Evolutionary conservation across 2,797 vertebrate species (phyloP).

Genomic region (Peromyscus melanophrys): DNA sequence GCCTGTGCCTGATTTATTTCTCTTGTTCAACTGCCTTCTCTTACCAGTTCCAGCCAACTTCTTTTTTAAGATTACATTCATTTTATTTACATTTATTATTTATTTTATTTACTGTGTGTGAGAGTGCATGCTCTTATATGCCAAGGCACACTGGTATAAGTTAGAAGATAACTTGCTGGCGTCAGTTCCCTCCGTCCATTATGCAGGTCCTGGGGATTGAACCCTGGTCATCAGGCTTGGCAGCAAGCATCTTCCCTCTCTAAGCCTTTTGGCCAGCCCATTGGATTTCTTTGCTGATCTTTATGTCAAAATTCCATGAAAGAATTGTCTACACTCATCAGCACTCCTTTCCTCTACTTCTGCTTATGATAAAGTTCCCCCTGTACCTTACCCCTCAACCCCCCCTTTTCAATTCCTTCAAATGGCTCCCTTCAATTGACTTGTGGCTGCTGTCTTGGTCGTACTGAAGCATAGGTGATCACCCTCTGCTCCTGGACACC

Average conservation of each 20-base stretch:
- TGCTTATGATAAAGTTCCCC: background rate
- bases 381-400: background rate
- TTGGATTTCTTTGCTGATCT: background rate
- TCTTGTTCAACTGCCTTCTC: background rate
- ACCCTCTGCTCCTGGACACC: background rate
- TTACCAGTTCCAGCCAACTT: background rate
- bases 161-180: background rate
- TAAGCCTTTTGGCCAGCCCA: background rate
- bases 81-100: too few species aligned
- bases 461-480: background rate
- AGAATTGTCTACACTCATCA: background rate
- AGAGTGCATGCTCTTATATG: background rate
- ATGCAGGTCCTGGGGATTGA: background rate
- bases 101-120: background rate
- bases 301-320: constrained; percentile 9
- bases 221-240: too few species aligned
- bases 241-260: background rate
- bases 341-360: background rate
- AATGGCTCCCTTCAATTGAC: background rate
- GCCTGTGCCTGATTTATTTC: background rate
- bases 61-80: background rate
- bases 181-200: background rate
- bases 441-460: background rate
- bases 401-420: background rate
- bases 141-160: background rate